Evolutionary conservation across 2,113 vertebrate genomes (phyloP).

Genomic region (Calypte anna): DNA sequence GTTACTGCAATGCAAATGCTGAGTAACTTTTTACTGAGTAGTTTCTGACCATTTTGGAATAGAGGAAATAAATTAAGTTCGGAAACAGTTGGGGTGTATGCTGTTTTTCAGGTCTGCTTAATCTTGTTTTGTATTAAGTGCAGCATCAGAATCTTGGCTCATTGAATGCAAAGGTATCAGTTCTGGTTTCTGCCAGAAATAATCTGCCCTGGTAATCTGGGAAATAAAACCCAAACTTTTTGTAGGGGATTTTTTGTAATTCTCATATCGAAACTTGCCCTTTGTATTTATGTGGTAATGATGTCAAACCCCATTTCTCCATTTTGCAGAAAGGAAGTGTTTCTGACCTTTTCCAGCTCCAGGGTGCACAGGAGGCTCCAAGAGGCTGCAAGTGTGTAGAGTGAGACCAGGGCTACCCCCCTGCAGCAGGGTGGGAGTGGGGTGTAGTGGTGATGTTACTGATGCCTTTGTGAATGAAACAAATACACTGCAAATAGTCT

Average conservation of each 20-base stretch:
- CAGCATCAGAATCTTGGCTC: background rate
- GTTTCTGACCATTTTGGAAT: background rate
- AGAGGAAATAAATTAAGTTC: background rate
- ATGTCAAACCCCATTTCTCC: background rate
- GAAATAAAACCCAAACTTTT: background rate
- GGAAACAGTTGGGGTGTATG: background rate
- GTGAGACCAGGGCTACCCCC: background rate
- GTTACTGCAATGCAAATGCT: background rate
- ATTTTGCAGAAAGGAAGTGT: background rate
- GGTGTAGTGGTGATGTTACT: fast-evolving
- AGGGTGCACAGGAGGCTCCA: background rate
- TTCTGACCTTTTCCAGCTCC: background rate
- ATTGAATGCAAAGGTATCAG: background rate
- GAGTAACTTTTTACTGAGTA: background rate
- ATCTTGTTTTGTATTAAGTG: background rate
- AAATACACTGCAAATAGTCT: background rate
- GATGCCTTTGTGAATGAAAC: background rate
- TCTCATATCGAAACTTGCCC: background rate
- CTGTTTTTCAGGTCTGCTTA: background rate
- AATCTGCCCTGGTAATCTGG: background rate
- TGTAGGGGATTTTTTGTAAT: background rate
- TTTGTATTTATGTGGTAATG: background rate
- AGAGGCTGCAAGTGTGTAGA: background rate
- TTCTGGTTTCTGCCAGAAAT: background rate
- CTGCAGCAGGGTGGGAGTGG: fast-evolving